These are phyloP conservation scores for Diarsia rubi DNA, from an alignment of 2,888 invertebrate genomes.

Conservation along the genomic window DNA sequence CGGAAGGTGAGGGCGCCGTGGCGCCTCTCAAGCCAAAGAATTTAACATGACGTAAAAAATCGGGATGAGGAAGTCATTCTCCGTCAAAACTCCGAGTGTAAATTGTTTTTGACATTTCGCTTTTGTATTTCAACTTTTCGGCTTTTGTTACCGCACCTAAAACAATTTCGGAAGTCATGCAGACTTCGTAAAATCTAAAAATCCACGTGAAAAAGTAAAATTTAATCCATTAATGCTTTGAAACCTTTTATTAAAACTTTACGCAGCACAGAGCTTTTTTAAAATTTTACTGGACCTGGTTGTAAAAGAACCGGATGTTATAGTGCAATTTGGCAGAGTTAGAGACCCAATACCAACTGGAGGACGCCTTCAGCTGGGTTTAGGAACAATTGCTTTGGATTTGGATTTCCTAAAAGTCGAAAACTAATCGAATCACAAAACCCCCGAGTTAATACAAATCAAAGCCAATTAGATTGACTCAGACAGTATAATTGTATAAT, in stretches of 20 bases:
- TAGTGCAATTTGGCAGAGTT: conserved; percentile 30
- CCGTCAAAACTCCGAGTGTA: neutral
- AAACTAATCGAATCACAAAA: conserved; percentile 17
- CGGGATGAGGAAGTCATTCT: neutral
- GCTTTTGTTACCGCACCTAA: conserved; percentile 31
- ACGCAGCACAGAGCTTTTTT: conserved; percentile 41
- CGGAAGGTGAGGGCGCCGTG: too few species aligned
- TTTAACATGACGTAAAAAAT: neutral
- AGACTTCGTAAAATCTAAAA: conserved; percentile 45
- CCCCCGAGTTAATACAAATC: conserved; percentile 5
- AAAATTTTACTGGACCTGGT: conserved; percentile 11
- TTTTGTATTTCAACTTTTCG: conserved; percentile 17
- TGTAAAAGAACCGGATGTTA: conserved; percentile 42
- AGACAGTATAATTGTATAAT: conserved; percentile 8
- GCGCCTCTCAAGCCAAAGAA: too few species aligned
- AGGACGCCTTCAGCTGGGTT: neutral
- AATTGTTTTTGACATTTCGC: neutral
- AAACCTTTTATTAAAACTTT: conserved; percentile 61
- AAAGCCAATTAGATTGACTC: conserved; percentile 20
- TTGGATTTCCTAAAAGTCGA: conserved; percentile 7
- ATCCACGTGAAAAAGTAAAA: conserved; percentile 52
- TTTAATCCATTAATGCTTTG: conserved; percentile 58
- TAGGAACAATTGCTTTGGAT: conserved; percentile 13
- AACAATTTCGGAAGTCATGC: conserved; percentile 43
- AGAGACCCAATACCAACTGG: neutral